Conservation (phyloP, 2,113 vertebrate species). For the Peromyscus polionotus region DNA sequence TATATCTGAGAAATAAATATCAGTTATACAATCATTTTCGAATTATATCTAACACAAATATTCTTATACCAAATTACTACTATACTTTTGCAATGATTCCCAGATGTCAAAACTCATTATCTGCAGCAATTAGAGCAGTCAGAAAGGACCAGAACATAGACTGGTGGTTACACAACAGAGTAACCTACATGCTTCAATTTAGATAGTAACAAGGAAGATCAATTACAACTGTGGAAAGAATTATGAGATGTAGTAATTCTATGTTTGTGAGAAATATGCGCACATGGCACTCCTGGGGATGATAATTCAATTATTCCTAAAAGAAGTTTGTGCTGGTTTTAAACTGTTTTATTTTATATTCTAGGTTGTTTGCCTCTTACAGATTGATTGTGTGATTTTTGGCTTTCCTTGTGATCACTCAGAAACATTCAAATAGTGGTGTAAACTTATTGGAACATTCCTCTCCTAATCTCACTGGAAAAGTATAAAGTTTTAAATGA, state of each 20-base stretch:
- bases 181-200: neutral
- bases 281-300: neutral
- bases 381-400: conserved; percentile 74
- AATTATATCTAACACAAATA: conserved; percentile 16
- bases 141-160: neutral
- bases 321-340: conserved; percentile 41
- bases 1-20: conserved; percentile 3
- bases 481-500: conserved; percentile 79
- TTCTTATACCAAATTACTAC: neutral
- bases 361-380: conserved; percentile 47
- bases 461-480: conserved; percentile 78
- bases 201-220: neutral
- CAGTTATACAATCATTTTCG: conserved; percentile 25
- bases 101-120: neutral
- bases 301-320: conserved; percentile 62
- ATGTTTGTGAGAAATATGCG: conserved; percentile 27
- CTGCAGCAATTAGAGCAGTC: neutral
- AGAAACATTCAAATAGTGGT: conserved; percentile 77
- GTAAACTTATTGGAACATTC: conserved; percentile 79
- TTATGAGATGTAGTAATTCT: neutral
- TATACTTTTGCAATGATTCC: neutral
- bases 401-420: conserved; percentile 72
- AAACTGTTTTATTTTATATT: conserved; percentile 61
- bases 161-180: neutral
- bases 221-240: conserved; percentile 26